phyloP scores from a whole-genome alignment of 2,113 vertebrate species.

The Osmerus mordax region DNA sequence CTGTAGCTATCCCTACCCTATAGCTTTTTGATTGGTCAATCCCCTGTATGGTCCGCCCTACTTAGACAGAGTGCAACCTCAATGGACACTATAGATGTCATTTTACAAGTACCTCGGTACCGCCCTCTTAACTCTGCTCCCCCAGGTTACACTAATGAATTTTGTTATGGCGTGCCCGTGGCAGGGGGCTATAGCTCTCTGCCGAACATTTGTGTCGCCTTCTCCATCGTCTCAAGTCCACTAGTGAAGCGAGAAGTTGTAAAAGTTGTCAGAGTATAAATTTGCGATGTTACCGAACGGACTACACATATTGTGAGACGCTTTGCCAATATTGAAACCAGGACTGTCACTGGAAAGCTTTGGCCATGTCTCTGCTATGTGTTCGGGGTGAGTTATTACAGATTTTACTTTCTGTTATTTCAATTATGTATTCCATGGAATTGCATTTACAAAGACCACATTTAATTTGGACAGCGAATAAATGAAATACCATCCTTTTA shows the following conservation, averaged over 20 bases:
- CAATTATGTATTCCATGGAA: neutral
- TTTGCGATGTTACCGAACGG: slow-evolving; percentile 41
- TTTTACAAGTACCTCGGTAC: slow-evolving; percentile 41
- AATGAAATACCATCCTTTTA: no score
- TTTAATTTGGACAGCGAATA: neutral
- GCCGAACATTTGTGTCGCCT: neutral
- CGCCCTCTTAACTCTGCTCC: slow-evolving; percentile 23
- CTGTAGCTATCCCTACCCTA: no score
- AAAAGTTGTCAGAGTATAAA: neutral
- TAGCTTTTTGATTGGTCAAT: neutral
- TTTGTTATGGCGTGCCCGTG: slow-evolving; percentile 64
- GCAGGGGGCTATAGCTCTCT: slow-evolving; percentile 35
- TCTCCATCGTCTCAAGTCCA: slow-evolving; percentile 5
- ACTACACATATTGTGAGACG: slow-evolving; percentile 37
- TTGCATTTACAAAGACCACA: neutral
- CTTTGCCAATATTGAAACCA: slow-evolving; percentile 37
- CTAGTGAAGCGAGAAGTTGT: slow-evolving; percentile 19
- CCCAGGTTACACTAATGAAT: slow-evolving; percentile 40
- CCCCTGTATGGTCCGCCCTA: slow-evolving; percentile 33
- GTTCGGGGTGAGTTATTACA: slow-evolving; percentile 67
- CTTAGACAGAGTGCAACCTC: fast-evolving
- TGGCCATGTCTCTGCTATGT: slow-evolving; percentile 75
- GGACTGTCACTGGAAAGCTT: slow-evolving; percentile 33
- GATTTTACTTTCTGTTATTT: neutral
- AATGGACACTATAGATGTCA: slow-evolving; percentile 50